A percentile compares a stretch with the other conserved stretches of the same genome.
Conservation (phyloP, 2,797 vertebrate genomes). For the Muraenolepis orangiensis region DNA sequence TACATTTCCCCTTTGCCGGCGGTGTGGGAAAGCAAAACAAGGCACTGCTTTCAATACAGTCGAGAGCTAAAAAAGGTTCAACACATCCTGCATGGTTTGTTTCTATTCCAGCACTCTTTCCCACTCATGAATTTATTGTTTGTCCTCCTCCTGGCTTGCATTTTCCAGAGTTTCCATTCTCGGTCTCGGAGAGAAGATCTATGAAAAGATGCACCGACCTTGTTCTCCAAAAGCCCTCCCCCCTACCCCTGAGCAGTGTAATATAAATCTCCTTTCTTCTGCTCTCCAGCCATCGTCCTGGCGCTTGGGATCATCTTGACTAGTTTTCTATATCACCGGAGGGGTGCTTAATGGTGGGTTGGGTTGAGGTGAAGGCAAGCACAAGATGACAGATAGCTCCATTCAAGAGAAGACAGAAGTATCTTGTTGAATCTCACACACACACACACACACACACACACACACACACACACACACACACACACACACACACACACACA, state of each 20-base stretch:
- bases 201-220: constrained; percentile 37
- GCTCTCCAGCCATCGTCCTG: constrained; percentile 40
- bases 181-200: constrained; percentile 46
- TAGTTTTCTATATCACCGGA: constrained; percentile 18
- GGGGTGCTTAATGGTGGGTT: background rate
- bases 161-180: constrained; percentile 13
- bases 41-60: constrained; percentile 54
- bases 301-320: constrained; percentile 36
- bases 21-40: constrained; percentile 18
- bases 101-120: background rate
- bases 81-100: constrained; percentile 30
- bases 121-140: background rate
- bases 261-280: constrained; percentile 40
- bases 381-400: background rate
- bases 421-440: background rate
- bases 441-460: no score
- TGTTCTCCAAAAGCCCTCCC: constrained; percentile 39
- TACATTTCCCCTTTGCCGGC: constrained; percentile 27
- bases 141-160: background rate
- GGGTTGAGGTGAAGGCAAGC: background rate
- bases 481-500: no score
- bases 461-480: no score
- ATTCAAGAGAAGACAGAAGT: background rate
- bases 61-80: constrained; percentile 43
- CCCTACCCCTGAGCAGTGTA: constrained; percentile 32